These are phyloP conservation scores for Gnatocerus cornutus DNA, from an alignment of 2,888 invertebrate genomes.

Conservation along the genomic window DNA sequence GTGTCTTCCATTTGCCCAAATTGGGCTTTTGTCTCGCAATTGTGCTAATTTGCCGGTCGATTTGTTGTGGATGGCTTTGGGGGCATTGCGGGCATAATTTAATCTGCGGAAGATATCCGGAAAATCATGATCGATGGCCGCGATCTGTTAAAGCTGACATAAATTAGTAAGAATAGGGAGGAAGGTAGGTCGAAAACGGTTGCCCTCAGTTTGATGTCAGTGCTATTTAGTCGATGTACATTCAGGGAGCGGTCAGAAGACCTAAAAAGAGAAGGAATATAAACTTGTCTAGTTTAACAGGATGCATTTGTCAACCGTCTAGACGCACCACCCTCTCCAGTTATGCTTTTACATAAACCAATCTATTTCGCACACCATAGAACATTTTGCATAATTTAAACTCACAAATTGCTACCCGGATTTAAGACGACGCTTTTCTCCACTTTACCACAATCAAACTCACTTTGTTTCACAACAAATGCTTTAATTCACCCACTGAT, in stretches of 20 bases:
- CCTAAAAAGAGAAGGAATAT: conserved; percentile 55
- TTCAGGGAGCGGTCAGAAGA: conserved; percentile 40
- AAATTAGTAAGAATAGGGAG: conserved; percentile 59
- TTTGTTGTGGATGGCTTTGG: conserved; percentile 37
- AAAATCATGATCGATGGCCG: conserved; percentile 47
- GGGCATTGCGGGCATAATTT: conserved; percentile 42
- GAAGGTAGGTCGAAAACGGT: conserved; percentile 54
- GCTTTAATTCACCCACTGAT: conserved; percentile 26
- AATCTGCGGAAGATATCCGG: conserved; percentile 41
- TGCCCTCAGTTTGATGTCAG: conserved; percentile 56
- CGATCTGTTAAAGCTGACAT: conserved; percentile 50
- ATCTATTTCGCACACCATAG: conserved; percentile 60
- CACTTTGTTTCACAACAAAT: conserved; percentile 46
- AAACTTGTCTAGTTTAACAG: conserved; percentile 64
- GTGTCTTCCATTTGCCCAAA: conserved; percentile 43
- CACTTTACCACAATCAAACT: conserved; percentile 53
- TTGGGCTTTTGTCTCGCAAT: conserved; percentile 44
- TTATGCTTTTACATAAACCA: conserved; percentile 55
- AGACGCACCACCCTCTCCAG: conserved; percentile 49
- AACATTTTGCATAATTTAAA: conserved; percentile 58
- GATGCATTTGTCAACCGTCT: conserved; percentile 65
- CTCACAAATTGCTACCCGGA: conserved; percentile 55
- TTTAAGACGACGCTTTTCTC: conserved; percentile 54
- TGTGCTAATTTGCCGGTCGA: conserved; percentile 41
- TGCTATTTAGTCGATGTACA: conserved; percentile 54